Percentiles rank a stretch among this genome's conserved stretches.
These are phyloP conservation scores for Oncorhynchus tshawytscha DNA, from an alignment of 2,113 vertebrate species.

Conservation along the genomic window DNA sequence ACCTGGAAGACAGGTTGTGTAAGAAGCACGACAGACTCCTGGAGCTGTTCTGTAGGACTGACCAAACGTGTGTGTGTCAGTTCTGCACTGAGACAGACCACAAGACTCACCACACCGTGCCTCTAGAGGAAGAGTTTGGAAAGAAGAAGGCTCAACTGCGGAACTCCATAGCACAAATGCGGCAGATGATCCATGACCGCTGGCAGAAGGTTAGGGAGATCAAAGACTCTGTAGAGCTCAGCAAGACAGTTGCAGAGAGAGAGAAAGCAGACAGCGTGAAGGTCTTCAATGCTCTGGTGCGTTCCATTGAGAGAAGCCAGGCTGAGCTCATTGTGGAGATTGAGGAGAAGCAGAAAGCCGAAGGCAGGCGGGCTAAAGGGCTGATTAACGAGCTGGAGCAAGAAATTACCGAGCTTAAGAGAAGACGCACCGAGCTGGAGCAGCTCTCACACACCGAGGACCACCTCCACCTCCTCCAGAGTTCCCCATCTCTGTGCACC, in stretches of 20 bases:
- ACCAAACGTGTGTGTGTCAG: slow-evolving; percentile 37
- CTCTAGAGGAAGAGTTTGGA: not conserved
- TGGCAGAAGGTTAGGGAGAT: slow-evolving; percentile 14
- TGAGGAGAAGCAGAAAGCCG: slow-evolving; percentile 42
- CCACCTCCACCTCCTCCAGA: slow-evolving; percentile 29
- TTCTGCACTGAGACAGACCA: slow-evolving; percentile 22
- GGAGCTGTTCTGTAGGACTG: slow-evolving; percentile 22
- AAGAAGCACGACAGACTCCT: slow-evolving; percentile 39
- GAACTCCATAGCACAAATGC: not conserved
- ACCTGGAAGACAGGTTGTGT: slow-evolving; percentile 44
- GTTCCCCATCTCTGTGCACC: not conserved
- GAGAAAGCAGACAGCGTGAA: not conserved
- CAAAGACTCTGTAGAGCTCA: not conserved
- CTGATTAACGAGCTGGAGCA: slow-evolving; percentile 14
- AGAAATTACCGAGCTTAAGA: slow-evolving; percentile 41
- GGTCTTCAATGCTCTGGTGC: slow-evolving; percentile 31
- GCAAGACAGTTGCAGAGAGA: slow-evolving; percentile 3
- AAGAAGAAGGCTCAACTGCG: slow-evolving; percentile 20
- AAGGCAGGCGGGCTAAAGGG: slow-evolving; percentile 17
- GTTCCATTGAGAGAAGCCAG: slow-evolving; percentile 38
- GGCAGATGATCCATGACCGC: slow-evolving; percentile 44
- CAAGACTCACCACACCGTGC: not conserved
- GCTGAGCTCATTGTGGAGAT: slow-evolving; percentile 11
- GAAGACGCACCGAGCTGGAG: not conserved
- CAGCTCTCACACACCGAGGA: slow-evolving; percentile 38